These are phyloP conservation scores for Rhodinocichla rosea DNA, from an alignment of 2,113 vertebrate genomes.

Conservation along the genomic window DNA sequence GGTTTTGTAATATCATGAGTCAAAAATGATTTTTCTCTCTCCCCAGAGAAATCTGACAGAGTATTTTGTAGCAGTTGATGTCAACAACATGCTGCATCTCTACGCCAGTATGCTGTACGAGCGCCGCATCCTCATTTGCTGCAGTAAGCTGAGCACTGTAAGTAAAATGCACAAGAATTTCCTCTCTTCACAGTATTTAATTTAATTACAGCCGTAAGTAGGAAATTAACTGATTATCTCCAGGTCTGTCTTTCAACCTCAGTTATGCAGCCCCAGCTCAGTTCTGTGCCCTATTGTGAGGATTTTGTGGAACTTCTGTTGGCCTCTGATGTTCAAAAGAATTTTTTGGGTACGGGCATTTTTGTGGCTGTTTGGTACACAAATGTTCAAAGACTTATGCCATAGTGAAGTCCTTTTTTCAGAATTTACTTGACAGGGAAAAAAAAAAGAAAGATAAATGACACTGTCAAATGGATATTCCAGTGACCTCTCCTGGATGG, in stretches of 20 bases:
- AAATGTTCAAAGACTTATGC: background rate
- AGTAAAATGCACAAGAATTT: constrained; percentile 65
- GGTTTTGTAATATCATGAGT: background rate
- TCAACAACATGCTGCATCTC: constrained; percentile 98
- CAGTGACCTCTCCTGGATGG: background rate
- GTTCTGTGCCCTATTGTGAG: background rate
- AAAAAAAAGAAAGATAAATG: background rate
- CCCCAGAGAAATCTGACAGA: constrained; percentile 97
- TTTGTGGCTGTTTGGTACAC: background rate
- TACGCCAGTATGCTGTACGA: constrained; percentile 98
- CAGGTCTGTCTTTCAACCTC: background rate
- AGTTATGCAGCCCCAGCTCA: background rate
- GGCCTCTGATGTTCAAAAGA: background rate
- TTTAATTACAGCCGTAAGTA: background rate
- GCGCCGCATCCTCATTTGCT: constrained; percentile 93
- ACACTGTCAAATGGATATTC: constrained; percentile 1
- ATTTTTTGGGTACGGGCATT: background rate
- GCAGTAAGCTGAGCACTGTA: constrained; percentile 98
- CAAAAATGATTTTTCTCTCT: constrained; percentile 28
- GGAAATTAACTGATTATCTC: background rate
- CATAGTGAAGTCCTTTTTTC: background rate
- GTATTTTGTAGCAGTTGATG: constrained; percentile 98
- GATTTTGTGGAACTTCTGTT: background rate
- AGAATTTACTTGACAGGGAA: background rate
- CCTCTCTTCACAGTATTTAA: background rate